A percentile compares a stretch with the other conserved stretches of the same genome.
phyloP scores from a whole-genome alignment of 1,140 invertebrate genomes.

The Drosophila varians region DNA sequence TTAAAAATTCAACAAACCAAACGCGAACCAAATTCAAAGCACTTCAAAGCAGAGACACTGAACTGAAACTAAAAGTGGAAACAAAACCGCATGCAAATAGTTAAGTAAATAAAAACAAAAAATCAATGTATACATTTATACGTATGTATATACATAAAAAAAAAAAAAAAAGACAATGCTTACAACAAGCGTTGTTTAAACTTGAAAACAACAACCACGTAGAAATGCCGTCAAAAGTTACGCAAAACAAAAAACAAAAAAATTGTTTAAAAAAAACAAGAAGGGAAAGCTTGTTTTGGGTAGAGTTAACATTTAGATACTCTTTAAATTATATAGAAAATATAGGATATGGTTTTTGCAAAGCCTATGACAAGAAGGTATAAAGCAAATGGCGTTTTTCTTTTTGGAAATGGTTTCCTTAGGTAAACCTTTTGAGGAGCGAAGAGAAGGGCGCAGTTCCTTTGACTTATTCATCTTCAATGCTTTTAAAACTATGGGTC shows the following conservation, averaged over 20 bases:
- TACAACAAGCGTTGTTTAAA: slow-evolving; percentile 42
- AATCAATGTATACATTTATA: not conserved
- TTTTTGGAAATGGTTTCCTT: too few species aligned
- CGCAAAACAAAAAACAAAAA: slow-evolving; percentile 32
- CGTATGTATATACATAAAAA: not conserved
- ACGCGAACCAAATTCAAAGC: slow-evolving; percentile 19
- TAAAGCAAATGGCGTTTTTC: too few species aligned
- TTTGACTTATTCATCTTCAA: too few species aligned
- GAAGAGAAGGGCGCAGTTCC: too few species aligned
- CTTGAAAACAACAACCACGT: slow-evolving; percentile 29
- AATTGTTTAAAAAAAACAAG: slow-evolving; percentile 7
- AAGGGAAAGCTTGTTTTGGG: not conserved
- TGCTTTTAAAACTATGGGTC: too few species aligned
- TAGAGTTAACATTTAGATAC: not conserved
- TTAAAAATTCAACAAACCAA: slow-evolving; percentile 73
- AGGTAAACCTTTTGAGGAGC: too few species aligned
- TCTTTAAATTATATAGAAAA: not conserved
- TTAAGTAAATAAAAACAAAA: slow-evolving; percentile 9
- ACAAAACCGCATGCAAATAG: slow-evolving; percentile 17
- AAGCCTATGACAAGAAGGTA: too few species aligned
- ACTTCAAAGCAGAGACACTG: slow-evolving; percentile 20
- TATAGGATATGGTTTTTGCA: too few species aligned
- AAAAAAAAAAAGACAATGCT: slow-evolving; percentile 21
- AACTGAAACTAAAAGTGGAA: slow-evolving; percentile 59
- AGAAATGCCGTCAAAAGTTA: slow-evolving; percentile 36